Evolutionary conservation across 2,888 invertebrate species (phyloP).

Genomic region (Rutpela maculata): DNA sequence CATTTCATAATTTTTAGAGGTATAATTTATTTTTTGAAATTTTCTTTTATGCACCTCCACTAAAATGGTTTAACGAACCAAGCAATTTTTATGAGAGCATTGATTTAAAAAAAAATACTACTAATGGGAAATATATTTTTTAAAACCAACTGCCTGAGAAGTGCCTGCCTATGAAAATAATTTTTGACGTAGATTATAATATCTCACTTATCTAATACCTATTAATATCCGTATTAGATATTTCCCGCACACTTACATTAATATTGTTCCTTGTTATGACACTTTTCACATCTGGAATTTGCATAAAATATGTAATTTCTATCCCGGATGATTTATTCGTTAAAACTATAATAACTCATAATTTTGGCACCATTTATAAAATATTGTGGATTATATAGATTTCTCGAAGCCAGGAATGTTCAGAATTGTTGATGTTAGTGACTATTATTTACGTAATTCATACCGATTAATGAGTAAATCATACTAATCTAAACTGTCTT

Average conservation of each 20-base stretch:
- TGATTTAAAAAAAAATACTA: no score
- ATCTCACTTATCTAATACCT: background rate
- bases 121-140: no score
- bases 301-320: constrained; percentile 10
- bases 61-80: no score
- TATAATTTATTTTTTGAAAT: no score
- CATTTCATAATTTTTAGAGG: no score
- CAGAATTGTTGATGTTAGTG: background rate
- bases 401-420: constrained; percentile 10
- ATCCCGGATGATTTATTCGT: constrained; percentile 10
- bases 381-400: constrained; percentile 18
- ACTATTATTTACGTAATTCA: constrained; percentile 18
- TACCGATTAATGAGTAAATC: constrained; percentile 7
- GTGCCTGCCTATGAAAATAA: no score
- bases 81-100: no score
- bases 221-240: background rate
- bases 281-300: constrained; percentile 12
- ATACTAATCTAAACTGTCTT: background rate
- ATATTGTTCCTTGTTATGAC: constrained; percentile 7
- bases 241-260: background rate
- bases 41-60: no score
- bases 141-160: no score
- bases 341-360: constrained; percentile 23
- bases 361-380: constrained; percentile 21
- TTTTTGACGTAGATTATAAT: no score